phyloP scores from a whole-genome alignment of 2,797 vertebrate species.

The Ctenopoma multispine region DNA sequence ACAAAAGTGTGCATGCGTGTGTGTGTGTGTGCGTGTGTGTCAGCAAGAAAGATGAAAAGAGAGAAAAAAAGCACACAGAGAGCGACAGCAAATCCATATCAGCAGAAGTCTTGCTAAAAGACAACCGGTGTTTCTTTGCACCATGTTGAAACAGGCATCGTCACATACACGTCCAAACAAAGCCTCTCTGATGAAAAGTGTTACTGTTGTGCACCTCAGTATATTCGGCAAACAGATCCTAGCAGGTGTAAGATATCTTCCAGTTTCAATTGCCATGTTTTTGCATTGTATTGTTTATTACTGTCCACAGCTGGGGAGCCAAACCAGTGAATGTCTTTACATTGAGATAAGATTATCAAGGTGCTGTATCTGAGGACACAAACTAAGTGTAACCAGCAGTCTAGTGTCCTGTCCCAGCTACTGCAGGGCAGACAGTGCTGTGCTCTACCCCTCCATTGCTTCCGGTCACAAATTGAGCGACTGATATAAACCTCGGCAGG shows the following conservation, averaged over 20 bases:
- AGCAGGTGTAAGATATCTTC: slow-evolving; percentile 21
- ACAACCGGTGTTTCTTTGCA: slow-evolving; percentile 38
- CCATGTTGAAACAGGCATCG: slow-evolving; percentile 47
- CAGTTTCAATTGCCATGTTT: not conserved
- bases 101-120: slow-evolving; percentile 50
- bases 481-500: too few species aligned
- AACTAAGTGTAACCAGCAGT: too few species aligned
- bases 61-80: slow-evolving; percentile 33
- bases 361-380: not conserved
- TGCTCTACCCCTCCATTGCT: too few species aligned
- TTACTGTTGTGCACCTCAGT: slow-evolving; percentile 4
- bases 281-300: slow-evolving; percentile 29
- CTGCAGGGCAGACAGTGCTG: too few species aligned
- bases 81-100: slow-evolving; percentile 64
- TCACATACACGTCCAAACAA: slow-evolving; percentile 34
- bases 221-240: slow-evolving; percentile 12
- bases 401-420: too few species aligned
- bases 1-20: slow-evolving; percentile 33
- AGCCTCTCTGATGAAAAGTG: slow-evolving; percentile 18
- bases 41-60: slow-evolving; percentile 21
- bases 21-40: not conserved
- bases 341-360: slow-evolving; percentile 11
- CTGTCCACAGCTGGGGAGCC: slow-evolving; percentile 8
- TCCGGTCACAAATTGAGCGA: too few species aligned
- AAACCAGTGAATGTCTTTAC: slow-evolving; percentile 7